Evolutionary conservation across 2,113 vertebrate species (phyloP), one percentile per base, ranked within the genome.

Genomic region (Carettochelys insculpta): DNA sequence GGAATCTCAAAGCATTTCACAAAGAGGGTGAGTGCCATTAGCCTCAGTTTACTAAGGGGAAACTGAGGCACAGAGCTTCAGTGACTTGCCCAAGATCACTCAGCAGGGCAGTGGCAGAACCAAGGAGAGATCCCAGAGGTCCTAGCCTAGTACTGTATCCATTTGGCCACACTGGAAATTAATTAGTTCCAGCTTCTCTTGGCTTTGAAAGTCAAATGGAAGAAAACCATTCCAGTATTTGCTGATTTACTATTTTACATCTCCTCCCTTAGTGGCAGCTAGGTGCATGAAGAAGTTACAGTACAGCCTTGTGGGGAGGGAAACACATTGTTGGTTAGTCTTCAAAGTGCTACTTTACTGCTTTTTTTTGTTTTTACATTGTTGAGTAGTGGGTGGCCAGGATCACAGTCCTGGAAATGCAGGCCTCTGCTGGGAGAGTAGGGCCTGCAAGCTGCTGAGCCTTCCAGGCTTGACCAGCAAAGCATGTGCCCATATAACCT

Each of bases 41-140:
- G 11, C 52, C 54, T 77, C 34, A 14, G 58, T 88, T 68, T 19
- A 50, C 83, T 50, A 47, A 41, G 65, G 68, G 65, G 82, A 81
- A 83, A 73, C 47, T 41, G 65, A 95, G 78, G 52, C 75, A 83
- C 47, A 16, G 6, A 56, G 43, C 61, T 24, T 41, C 19, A 61
- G 11, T 19, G 41, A 76, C 48, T 48, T 73, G 38, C 43, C 48
- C 25, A 41, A 34, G 73, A 43, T 54, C 85, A 85, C 71, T 27
- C 4, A 38, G n/a, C 58, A 76, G 50, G 13, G 1, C 4, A 20
- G 52, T n/a, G 45, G 85, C 31, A 80, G 77, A 85, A 53, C 68
- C 82, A 92, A 81, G 71, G 80, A 87, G 92, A 92, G 79, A 92
- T 83, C 78, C 82, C 71, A 43, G 79, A 73, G 87, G 47, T 87